phyloP scores from a whole-genome alignment of 2,113 vertebrate genomes.

The Pelecanus crispus region DNA sequence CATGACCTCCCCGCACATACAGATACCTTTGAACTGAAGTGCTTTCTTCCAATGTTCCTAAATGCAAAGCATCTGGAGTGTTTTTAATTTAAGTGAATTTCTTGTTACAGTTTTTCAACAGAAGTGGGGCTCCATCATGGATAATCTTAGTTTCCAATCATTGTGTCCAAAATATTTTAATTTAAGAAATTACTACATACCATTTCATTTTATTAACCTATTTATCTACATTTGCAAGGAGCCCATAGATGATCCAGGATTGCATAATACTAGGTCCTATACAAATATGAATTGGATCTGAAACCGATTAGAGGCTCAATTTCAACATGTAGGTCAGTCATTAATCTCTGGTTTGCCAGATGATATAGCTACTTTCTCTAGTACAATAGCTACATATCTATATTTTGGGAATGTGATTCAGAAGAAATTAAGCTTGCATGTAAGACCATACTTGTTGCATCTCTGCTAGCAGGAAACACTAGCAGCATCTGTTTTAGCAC shows the following conservation, averaged over 20 bases:
- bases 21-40: background rate
- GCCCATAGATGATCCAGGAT: background rate
- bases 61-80: background rate
- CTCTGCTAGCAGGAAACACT: background rate
- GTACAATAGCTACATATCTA: background rate
- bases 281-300: background rate
- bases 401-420: background rate
- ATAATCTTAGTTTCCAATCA: background rate
- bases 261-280: background rate
- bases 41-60: background rate
- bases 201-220: background rate
- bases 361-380: background rate
- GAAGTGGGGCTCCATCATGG: background rate
- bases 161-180: background rate
- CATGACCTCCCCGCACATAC: no score
- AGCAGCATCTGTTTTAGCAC: background rate
- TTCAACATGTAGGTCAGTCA: background rate
- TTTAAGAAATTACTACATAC: background rate
- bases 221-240: background rate
- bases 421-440: background rate
- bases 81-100: background rate
- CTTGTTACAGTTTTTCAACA: background rate
- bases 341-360: background rate
- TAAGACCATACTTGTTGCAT: background rate
- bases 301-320: slow-evolving; percentile 1